These are phyloP conservation scores for Phortica magna DNA, from an alignment of 2,888 invertebrate genomes.

Conservation along the genomic window DNA sequence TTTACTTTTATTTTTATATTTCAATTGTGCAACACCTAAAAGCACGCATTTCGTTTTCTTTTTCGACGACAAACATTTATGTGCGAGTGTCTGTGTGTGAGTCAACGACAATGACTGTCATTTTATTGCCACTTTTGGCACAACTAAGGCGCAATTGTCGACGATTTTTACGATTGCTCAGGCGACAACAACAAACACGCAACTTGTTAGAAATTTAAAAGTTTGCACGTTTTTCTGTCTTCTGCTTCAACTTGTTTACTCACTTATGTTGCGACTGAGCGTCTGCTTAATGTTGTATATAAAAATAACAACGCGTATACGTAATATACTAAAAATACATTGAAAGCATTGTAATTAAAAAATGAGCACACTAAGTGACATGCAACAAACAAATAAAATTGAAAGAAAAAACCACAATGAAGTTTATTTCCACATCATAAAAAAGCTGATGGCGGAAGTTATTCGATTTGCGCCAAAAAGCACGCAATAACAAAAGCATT, in stretches of 20 bases:
- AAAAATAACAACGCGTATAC: not conserved
- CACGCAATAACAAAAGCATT: not conserved
- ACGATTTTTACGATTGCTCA: not conserved
- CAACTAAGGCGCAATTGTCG: not conserved
- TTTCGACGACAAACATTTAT: not conserved
- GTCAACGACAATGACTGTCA: not conserved
- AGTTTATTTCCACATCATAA: not conserved
- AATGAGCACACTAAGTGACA: not conserved
- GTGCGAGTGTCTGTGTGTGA: not conserved
- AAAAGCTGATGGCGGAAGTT: not conserved
- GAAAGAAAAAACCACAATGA: slow-evolving; percentile 1
- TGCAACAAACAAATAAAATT: not conserved
- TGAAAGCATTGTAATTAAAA: slow-evolving; percentile 2
- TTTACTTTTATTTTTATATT: slow-evolving; percentile 13
- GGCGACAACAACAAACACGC: not conserved
- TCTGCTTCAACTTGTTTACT: not conserved
- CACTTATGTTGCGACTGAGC: not conserved
- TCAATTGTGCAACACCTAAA: slow-evolving; percentile 21
- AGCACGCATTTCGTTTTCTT: not conserved
- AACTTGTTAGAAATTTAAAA: slow-evolving; percentile 28
- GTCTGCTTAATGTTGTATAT: not conserved
- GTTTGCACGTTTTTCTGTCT: not conserved
- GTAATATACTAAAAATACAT: not conserved
- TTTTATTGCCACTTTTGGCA: slow-evolving; percentile 6
- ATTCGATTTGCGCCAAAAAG: too few species aligned